phyloP scores from a whole-genome alignment of 2,113 vertebrate species.

The Rhodinocichla rosea region DNA sequence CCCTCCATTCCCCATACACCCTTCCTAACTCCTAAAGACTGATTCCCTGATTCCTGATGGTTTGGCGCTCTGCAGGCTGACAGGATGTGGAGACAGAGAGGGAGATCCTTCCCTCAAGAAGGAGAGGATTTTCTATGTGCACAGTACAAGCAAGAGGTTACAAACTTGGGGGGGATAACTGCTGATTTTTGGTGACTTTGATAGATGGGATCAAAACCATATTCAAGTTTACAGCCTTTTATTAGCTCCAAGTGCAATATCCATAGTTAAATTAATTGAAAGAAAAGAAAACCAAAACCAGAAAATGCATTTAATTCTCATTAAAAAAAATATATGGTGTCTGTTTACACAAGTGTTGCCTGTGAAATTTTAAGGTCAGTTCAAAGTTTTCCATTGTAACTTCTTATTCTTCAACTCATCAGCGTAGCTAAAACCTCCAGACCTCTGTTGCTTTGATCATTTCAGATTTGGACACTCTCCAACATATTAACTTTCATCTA shows the following conservation, averaged over 20 bases:
- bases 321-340: not conserved
- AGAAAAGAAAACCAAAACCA: too few species aligned
- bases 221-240: not conserved
- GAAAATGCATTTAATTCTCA: not conserved
- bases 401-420: not conserved
- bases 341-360: not conserved
- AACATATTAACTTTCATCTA: slow-evolving; percentile 5
- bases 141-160: not conserved
- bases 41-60: not conserved
- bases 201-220: not conserved
- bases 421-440: not conserved
- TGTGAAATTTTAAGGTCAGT: not conserved
- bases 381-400: not conserved
- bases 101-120: not conserved
- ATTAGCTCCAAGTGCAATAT: not conserved
- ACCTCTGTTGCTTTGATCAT: not conserved
- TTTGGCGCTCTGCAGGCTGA: not conserved
- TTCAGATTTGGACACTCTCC: slow-evolving; percentile 5
- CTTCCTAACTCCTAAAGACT: not conserved
- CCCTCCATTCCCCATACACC: not conserved
- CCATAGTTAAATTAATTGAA: not conserved
- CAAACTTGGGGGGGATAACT: not conserved
- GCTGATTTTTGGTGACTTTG: not conserved
- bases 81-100: not conserved
- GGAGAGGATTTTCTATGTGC: not conserved